These are phyloP conservation scores for Cydia amplana DNA, from an alignment of 1,140 invertebrate genomes.

Conservation along the genomic window DNA sequence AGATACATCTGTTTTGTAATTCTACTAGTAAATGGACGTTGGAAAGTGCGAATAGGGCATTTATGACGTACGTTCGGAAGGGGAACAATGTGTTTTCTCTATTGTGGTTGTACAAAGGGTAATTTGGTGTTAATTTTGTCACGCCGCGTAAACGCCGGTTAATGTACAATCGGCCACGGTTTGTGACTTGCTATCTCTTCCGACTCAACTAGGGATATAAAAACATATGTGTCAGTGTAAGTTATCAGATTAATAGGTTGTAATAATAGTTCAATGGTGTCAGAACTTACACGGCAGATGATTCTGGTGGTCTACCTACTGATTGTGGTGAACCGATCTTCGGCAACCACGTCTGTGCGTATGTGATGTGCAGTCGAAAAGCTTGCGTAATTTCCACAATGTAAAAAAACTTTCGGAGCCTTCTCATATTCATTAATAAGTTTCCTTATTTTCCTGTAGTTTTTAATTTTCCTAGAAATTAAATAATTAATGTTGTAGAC, in stretches of 20 bases:
- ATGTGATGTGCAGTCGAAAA: no score
- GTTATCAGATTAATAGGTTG: not conserved
- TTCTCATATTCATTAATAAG: no score
- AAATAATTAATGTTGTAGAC: no score
- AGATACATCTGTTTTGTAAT: not conserved
- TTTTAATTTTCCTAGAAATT: no score
- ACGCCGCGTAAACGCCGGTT: conserved; percentile 32
- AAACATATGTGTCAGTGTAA: not conserved
- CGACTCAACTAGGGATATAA: not conserved
- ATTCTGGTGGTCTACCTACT: no score
- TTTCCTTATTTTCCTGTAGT: no score
- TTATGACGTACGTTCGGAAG: conserved; percentile 61
- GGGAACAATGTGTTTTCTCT: conserved; percentile 71
- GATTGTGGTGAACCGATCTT: no score
- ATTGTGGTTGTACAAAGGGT: conserved; percentile 55
- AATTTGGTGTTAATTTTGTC: conserved; percentile 52
- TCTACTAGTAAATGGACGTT: conserved; percentile 16
- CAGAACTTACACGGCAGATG: no score
- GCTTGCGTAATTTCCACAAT: not conserved
- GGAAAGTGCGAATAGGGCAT: conserved; percentile 41
- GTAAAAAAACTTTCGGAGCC: no score
- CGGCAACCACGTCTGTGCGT: no score
- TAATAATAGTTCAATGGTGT: no score
- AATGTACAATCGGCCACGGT: not conserved
- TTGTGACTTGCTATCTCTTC: not conserved